A percentile compares a stretch with the other conserved stretches of the same genome.
Evolutionary conservation across 1,140 invertebrate species (phyloP).

Genomic region (Augochlora pura): DNA sequence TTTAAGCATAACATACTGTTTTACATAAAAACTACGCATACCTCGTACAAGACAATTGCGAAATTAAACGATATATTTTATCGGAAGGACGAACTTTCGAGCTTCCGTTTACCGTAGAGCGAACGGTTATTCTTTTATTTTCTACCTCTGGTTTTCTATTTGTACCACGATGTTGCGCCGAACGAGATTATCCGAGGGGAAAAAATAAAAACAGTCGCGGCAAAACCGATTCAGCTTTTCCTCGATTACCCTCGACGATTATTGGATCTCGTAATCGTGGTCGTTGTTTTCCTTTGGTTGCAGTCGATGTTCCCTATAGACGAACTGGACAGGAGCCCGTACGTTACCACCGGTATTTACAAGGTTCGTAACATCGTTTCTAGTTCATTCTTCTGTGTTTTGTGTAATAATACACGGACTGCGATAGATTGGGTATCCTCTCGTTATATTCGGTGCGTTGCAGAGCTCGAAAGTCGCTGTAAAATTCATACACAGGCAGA

Average conservation of each 20-base stretch:
- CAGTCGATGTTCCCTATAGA: constrained; percentile 88
- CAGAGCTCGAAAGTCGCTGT: constrained; percentile 90
- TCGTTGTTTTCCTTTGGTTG: constrained; percentile 65
- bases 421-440: no score
- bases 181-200: neutral
- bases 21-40: no score
- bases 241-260: neutral
- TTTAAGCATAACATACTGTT: no score
- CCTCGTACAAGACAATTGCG: no score
- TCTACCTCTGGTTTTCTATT: neutral
- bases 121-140: neutral
- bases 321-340: constrained; percentile 87
- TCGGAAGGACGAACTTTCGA: neutral
- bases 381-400: no score
- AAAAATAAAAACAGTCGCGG: neutral
- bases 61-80: no score
- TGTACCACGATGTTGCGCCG: neutral
- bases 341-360: constrained; percentile 92
- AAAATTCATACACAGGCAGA: constrained; percentile 88
- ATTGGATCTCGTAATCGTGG: neutral
- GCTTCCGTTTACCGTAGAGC: neutral
- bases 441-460: constrained; percentile 21
- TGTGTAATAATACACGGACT: no score
- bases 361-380: constrained; percentile 82
- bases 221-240: neutral